Conservation (phyloP, 2,797 vertebrate genomes). For the Valencia hispanica region DNA sequence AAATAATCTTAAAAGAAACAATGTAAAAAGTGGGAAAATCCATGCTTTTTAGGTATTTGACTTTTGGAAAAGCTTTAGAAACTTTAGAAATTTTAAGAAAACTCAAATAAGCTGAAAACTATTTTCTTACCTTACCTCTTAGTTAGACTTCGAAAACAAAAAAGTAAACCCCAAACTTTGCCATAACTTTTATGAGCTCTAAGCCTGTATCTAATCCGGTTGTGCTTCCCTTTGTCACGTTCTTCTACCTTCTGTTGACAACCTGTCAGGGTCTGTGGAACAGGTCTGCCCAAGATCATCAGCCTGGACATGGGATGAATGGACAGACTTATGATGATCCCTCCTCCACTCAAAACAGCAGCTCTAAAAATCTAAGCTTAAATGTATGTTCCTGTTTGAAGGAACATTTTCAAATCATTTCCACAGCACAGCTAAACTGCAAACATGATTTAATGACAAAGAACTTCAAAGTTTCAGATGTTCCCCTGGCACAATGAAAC, state of each 20-base stretch:
- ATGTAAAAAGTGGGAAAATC: too few species aligned
- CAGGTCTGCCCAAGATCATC: background rate
- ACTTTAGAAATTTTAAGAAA: background rate
- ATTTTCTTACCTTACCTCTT: background rate
- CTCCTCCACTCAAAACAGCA: slow-evolving; percentile 1
- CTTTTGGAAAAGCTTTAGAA: background rate
- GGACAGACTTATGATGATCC: background rate
- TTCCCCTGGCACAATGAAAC: background rate
- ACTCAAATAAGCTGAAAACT: background rate
- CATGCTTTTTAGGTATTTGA: background rate
- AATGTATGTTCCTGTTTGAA: background rate
- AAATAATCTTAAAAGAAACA: background rate
- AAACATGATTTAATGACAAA: background rate
- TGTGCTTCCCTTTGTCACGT: background rate
- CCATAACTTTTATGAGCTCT: background rate
- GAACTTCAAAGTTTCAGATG: background rate
- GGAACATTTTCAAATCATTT: background rate
- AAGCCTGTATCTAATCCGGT: background rate
- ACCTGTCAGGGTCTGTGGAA: background rate
- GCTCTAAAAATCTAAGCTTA: background rate
- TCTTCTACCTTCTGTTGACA: background rate
- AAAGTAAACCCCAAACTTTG: background rate
- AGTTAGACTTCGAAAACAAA: background rate
- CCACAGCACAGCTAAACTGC: background rate
- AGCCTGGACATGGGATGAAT: background rate